Base-by-base conservation (phyloP, 1,140 invertebrate genomes). In the Trialeurodes vaporariorum region DNA sequence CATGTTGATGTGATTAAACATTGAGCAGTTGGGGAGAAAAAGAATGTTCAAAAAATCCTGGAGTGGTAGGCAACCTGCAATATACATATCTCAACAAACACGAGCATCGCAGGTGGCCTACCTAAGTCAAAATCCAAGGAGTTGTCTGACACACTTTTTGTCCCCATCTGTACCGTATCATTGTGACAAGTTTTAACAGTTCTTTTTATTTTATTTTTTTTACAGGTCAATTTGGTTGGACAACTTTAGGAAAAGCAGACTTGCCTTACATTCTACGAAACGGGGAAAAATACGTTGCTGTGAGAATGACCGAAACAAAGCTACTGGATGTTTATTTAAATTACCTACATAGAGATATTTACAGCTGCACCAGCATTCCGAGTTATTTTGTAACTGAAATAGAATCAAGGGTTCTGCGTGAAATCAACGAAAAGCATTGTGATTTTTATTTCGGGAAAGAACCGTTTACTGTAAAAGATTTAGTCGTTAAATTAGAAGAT, bases 341-440 rank as follows among this genome's bases (percentile, higher is more conserved):
- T 74, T 89, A 87, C 73, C 79, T 93, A 40, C 88, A 92, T 77
- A 85, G 88, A 63, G 91, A 93, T 73, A 88, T 94, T 70, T 92
- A 92, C 77, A 84, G 81, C 66, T 94, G 92, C 77, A 93, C 92
- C 1, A 92, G 90, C 76, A 92, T 98, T 65, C 85, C 91, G 67
- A 94, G 92, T 80, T 94, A 94, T 77, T 96, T 92, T 76, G 94
- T 96, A 67, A 96, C 93, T 5, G 90, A 93, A 70, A 85, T 87
- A 1, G 94, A 98, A 80, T 88, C 91, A 61, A 87, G 90, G 69
- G 81, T 97, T 21, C 83, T 97, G 25, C 95, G 94, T 76, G 94
- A 97, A 78, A 96, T 98, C 69, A 98, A 97, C 80, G 81, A 85
- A 27, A 90, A 88, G 77, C 95, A 98, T 75, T 95, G 93, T 82